A percentile compares a stretch with the other conserved stretches of the same genome.
phyloP scores from a whole-genome alignment of 1,140 invertebrate genomes.

The Nylanderia fulva region DNA sequence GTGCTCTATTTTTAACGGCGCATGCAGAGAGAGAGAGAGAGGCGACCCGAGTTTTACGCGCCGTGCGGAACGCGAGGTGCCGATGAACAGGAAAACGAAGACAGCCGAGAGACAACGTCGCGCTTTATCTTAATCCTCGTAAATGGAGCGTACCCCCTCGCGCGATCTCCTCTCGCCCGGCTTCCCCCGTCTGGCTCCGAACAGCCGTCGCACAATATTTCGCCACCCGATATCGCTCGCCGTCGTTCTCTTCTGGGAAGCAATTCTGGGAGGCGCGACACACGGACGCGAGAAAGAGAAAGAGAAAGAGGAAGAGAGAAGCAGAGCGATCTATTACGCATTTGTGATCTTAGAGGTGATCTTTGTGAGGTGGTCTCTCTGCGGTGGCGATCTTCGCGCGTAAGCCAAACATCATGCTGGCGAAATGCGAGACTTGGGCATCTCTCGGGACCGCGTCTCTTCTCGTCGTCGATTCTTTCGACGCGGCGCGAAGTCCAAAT shows the following conservation, averaged over 20 bases:
- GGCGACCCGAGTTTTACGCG: constrained; percentile 62
- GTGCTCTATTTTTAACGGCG: constrained; percentile 85
- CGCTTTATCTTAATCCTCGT: constrained; percentile 74
- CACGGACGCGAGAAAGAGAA: too few relatives aligned
- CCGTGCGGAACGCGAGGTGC: constrained; percentile 44
- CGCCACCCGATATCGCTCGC: constrained; percentile 35
- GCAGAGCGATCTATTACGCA: constrained; percentile 8
- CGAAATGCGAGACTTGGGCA: constrained; percentile 36
- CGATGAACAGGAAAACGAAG: constrained; percentile 66
- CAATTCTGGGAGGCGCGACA: constrained; percentile 4
- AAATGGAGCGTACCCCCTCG: constrained; percentile 64
- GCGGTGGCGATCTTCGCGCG: background rate
- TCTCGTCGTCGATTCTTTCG: constrained; percentile 50
- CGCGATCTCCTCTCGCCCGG: constrained; percentile 20
- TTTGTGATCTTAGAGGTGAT: constrained; percentile 15
- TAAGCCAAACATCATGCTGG: constrained; percentile 50
- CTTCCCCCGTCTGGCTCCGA: background rate
- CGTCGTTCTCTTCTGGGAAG: constrained; percentile 21
- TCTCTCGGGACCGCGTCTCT: background rate
- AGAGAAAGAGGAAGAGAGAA: background rate
- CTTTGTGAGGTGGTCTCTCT: constrained; percentile 15
- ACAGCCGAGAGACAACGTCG: constrained; percentile 21
- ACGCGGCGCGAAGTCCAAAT: constrained; percentile 70
- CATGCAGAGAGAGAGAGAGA: constrained; percentile 47
- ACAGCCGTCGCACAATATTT: constrained; percentile 20